Conservation (phyloP, 2,113 vertebrate species). For the Rafetus swinhoei region DNA sequence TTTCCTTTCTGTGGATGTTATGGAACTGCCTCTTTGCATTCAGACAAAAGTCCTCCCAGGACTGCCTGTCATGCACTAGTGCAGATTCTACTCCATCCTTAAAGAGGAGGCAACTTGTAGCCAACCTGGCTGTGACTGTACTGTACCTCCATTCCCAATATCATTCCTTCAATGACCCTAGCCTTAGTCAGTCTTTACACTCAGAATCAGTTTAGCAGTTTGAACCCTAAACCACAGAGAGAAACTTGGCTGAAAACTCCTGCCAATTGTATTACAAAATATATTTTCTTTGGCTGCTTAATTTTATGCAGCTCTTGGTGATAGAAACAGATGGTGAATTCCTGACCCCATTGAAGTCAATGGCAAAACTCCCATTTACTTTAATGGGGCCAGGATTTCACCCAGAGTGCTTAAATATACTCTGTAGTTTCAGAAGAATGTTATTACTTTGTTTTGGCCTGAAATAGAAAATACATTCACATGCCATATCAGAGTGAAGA, state of each 20-base stretch:
- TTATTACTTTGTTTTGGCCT: conserved; percentile 27
- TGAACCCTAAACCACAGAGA: neutral
- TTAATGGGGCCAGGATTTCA: conserved; percentile 1
- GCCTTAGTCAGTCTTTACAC: neutral
- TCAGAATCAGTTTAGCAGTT: neutral
- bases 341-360: neutral
- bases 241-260: neutral
- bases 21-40: neutral
- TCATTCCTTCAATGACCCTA: neutral
- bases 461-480: conserved; percentile 7
- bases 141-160: neutral
- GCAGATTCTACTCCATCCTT: neutral
- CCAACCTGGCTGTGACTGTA: neutral
- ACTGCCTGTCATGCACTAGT: neutral
- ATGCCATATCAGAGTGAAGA: neutral
- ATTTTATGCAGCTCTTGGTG: neutral
- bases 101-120: accelerated
- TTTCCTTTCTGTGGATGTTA: neutral
- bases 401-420: neutral
- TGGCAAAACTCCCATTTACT: neutral
- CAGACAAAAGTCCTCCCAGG: neutral
- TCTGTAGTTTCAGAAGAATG: conserved; percentile 22
- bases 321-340: neutral
- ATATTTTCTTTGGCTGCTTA: neutral
- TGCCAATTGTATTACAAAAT: neutral